Percentiles rank a stretch among this genome's conserved stretches.
phyloP scores from a whole-genome alignment of 2,113 vertebrate species.

The Uria lomvia region DNA sequence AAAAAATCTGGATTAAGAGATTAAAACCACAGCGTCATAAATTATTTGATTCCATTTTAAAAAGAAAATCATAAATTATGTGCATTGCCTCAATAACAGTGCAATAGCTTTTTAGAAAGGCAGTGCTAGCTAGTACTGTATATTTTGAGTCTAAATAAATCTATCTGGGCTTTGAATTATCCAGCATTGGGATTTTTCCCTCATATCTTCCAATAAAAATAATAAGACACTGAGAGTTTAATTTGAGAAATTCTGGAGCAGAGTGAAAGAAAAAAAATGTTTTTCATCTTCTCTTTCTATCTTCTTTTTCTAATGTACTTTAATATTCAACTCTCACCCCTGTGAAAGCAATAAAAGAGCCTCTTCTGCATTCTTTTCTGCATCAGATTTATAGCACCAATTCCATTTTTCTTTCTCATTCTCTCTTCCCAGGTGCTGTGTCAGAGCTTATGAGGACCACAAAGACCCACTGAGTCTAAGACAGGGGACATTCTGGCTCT shows the following conservation, averaged over 20 bases:
- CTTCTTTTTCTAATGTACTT: constrained; percentile 26
- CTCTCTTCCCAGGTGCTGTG: neutral
- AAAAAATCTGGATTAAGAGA: neutral
- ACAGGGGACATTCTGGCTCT: neutral
- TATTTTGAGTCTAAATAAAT: constrained; percentile 17
- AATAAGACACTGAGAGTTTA: neutral
- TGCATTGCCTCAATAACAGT: neutral
- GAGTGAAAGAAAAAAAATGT: neutral
- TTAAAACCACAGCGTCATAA: neutral
- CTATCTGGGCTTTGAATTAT: constrained; percentile 27
- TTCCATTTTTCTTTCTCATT: neutral
- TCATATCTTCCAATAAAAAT: constrained; percentile 48
- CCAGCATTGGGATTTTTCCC: neutral
- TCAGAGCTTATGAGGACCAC: neutral
- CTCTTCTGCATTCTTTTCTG: constrained; percentile 16
- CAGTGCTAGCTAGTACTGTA: neutral
- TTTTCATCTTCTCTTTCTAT: constrained; percentile 30
- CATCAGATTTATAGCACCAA: constrained; percentile 2
- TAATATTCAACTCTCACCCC: constrained; percentile 20
- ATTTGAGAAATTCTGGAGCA: constrained; percentile 44
- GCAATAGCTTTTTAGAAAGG: neutral
- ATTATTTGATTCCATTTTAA: neutral
- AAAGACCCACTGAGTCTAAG: neutral
- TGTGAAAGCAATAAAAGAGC: constrained; percentile 14
- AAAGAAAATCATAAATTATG: neutral